phyloP scores from a whole-genome alignment of 2,113 vertebrate genomes.

The Pelobates fuscus region DNA sequence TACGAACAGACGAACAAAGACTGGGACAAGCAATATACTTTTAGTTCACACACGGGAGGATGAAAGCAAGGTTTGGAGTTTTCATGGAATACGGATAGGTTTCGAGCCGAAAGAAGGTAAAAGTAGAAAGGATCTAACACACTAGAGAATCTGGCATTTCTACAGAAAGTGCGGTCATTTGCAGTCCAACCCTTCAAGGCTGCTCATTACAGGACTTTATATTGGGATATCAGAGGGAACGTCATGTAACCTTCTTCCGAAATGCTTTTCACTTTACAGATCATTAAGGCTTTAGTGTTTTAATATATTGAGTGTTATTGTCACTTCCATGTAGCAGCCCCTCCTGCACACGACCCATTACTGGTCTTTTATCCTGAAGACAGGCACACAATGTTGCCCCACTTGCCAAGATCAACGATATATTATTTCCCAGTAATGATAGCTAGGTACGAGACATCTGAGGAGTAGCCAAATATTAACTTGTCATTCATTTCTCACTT shows the following conservation, averaged over 20 bases:
- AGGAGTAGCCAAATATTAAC: too few relatives aligned
- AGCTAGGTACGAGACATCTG: too few relatives aligned
- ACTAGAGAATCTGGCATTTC: neutral
- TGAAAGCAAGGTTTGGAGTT: neutral
- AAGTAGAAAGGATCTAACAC: neutral
- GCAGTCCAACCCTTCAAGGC: neutral
- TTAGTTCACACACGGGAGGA: neutral
- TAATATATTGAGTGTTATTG: neutral
- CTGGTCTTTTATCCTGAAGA: too few relatives aligned
- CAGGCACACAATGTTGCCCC: too few relatives aligned
- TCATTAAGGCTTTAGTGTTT: neutral
- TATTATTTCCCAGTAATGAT: too few relatives aligned
- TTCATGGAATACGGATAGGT: neutral
- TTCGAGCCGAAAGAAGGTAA: neutral
- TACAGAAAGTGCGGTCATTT: neutral
- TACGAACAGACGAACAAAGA: slow-evolving; percentile 36
- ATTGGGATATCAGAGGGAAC: neutral
- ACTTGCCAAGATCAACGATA: too few relatives aligned
- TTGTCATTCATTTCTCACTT: too few relatives aligned
- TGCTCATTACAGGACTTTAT: neutral
- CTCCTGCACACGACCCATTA: neutral
- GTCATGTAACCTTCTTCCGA: neutral
- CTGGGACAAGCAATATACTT: neutral
- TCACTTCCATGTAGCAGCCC: neutral
- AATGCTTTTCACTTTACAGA: neutral